Evolutionary conservation across 2,797 vertebrate species (phyloP), one percentile per base, ranked within the genome.

Genomic region (Enteromius unitaeniatus): DNA sequence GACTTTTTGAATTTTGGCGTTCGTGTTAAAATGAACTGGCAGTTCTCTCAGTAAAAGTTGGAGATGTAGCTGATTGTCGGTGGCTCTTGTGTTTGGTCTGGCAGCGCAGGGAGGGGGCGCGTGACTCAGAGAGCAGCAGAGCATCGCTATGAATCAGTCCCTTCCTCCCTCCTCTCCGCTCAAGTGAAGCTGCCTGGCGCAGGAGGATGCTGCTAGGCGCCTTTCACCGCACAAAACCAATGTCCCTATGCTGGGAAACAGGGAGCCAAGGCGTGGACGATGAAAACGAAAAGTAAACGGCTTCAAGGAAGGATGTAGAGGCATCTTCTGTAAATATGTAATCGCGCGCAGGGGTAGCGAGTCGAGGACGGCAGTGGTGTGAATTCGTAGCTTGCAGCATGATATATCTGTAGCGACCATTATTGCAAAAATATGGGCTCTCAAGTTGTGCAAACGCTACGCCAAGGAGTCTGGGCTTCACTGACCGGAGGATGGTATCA

Each of bases 401-500:
- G 88, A 82, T 78, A 45, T 75, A 85, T 53, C 47, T 85, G 76
- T 84, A 87, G 86, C 75, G 81, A 78, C 75, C 76, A 85, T 76
- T 58, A 68, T 26, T 21, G 75, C 21, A 75, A 83, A 78, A 87
- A 78, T 89, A 99, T 99, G 97, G 96, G 91, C 90, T 97, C 96
- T 84, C 97, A 97, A 90, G 95, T 95, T 85, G 93, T 96, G 87
- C 97, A 96, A 93, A 96, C 97, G 90, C 95, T 99, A 92, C 95
- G 96, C 84, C 97, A 98, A 92, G 97, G 98, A 82, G 96, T 98
- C 81, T 99, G 98, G 98, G 97, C 97, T 90, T 97, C 97, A 79
- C 92, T 99, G 90, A 99, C 97, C 14, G 97, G 98, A 26, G 98
- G 98, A 88, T 99, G 97, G 97, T 99, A 97, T 92, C 96, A 99